Base-by-base conservation (phyloP, 1,140 invertebrate genomes). In the Drosophila triauraria region DNA sequence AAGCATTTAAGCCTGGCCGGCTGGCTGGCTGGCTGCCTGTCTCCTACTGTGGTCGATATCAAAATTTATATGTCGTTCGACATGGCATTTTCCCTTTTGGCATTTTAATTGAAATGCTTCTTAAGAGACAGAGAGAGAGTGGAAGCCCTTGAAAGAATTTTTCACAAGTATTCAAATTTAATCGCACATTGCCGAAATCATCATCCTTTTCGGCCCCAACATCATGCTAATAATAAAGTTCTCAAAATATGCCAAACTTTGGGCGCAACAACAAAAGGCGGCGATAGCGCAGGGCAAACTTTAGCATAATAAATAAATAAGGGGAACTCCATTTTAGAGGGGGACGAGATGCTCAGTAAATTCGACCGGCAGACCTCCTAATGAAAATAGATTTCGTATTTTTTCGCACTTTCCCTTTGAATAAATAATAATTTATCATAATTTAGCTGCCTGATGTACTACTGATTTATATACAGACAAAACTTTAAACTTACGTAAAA, bases 191-290 rank as follows among this genome's bases (percentile, higher is more conserved):
- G 38, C 47, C 20, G 48, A 63, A 60, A 44, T 57, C 43, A 61
- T 59, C 59, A 61, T 46, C 58, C 50, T 77, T 61, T 44, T 25
- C 48, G 61, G 43, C 59, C 32, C 64, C 56, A 51, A 50, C 53
- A 78, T 70, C 56, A 30, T 71, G 90, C 85, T 91, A 91, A 91
- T 91, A 91, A 91, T 91, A 84, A 91, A 91, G 85, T 91, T 91
- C 82, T 79, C 80, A 76, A 91, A 91, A 91, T 87, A 92, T 91
- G 82, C 90, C 77, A 87, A 91, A 91, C 71, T 91, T 91, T 91
- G 54, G 58, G 79, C 80, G 65, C 42, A 69, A 80, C 47, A 75
- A 63, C 56, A 76, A 63, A 61, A 57, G 54, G 35, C 54, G 12
- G 25, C 12, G 32, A 38, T 13, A 38, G 20, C 10, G 25, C 48